These are phyloP conservation scores for Margarornis squamiger DNA, from an alignment of 2,797 vertebrate species.

Conservation along the genomic window DNA sequence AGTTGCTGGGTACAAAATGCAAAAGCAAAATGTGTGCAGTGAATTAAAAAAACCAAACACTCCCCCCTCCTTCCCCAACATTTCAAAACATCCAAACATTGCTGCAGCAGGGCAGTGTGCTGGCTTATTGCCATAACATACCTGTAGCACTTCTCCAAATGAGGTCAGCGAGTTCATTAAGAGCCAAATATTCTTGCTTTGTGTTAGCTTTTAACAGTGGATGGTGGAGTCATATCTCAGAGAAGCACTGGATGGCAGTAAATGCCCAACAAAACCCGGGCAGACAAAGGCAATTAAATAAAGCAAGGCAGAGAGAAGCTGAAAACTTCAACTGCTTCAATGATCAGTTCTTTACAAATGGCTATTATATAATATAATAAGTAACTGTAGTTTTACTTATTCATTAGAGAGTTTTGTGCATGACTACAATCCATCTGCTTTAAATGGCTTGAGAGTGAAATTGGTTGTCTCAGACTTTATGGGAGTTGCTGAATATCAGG, in stretches of 20 bases:
- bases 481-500: conserved; percentile 36
- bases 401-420: conserved; percentile 69
- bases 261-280: conserved; percentile 1
- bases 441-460: conserved; percentile 71
- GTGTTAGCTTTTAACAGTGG: neutral
- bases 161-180: neutral
- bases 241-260: conserved; percentile 70
- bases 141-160: neutral
- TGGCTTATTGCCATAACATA: neutral
- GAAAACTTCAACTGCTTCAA: conserved; percentile 66
- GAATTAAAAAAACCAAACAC: neutral
- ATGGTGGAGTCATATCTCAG: neutral
- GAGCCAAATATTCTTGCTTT: neutral
- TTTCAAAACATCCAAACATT: neutral
- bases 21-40: neutral
- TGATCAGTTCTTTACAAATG: conserved; percentile 71
- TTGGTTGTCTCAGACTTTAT: conserved; percentile 69
- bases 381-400: conserved; percentile 70
- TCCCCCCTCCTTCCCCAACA: too few species aligned
- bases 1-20: neutral
- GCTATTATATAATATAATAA: conserved; percentile 73
- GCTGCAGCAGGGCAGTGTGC: accelerated
- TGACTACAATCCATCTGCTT: conserved; percentile 72
- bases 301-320: conserved; percentile 17
- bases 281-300: conserved; percentile 48